Evolutionary conservation across 2,113 vertebrate genomes (phyloP).

Genomic region (Zosterops lateralis): DNA sequence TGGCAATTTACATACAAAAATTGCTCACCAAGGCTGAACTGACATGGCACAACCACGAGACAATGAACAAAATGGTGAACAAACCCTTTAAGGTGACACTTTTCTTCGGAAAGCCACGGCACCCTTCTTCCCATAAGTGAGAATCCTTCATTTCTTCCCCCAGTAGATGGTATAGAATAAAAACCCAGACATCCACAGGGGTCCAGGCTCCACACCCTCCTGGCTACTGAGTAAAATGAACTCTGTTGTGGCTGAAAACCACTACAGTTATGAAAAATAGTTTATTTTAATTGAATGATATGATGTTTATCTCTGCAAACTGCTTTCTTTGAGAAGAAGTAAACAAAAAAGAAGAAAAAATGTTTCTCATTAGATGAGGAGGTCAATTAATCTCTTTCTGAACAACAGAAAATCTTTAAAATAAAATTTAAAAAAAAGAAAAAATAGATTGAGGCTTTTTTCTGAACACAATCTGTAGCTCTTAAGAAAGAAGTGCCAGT

Average conservation of each 20-base stretch:
- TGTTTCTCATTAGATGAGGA: neutral
- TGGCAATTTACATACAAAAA: neutral
- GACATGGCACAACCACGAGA: neutral
- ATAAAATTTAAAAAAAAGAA: neutral
- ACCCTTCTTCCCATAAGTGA: neutral
- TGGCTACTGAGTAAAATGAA: neutral
- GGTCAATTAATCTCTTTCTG: neutral
- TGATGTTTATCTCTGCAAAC: neutral
- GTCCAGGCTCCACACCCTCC: neutral
- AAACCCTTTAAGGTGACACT: fast-evolving
- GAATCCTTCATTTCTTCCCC: neutral
- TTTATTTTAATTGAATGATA: neutral
- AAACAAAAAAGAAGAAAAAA: neutral
- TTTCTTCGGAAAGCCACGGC: fast-evolving
- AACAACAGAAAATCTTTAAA: neutral
- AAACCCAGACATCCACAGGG: neutral
- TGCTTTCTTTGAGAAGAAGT: neutral
- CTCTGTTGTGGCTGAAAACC: neutral
- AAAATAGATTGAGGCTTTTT: neutral
- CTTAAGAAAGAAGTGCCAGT: neutral
- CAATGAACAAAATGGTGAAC: neutral
- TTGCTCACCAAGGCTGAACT: neutral
- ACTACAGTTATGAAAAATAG: fast-evolving
- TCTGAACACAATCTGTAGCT: neutral
- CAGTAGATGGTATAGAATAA: neutral